Evolutionary conservation across 2,113 vertebrate species (phyloP).

Genomic region (Gasterosteus nipponicus): DNA sequence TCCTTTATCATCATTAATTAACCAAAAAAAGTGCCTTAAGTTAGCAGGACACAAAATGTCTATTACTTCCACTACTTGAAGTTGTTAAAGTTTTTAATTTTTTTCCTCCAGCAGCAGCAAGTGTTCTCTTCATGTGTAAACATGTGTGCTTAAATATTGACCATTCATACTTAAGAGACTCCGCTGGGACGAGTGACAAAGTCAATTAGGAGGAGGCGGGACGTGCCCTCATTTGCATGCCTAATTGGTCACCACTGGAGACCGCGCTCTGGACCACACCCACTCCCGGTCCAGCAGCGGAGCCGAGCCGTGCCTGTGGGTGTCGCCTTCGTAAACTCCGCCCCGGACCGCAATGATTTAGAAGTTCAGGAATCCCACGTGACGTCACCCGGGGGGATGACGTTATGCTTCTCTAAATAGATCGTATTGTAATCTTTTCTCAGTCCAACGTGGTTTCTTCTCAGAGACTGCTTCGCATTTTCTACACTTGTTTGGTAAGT

Average conservation of each 20-base stretch:
- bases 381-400: conserved; percentile 96
- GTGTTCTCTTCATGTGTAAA: neutral
- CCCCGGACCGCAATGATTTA: conserved; percentile 97
- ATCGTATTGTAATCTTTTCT: conserved; percentile 99
- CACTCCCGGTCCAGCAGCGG: conserved; percentile 48
- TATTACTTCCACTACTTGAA: neutral
- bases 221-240: conserved; percentile 21
- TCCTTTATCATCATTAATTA: neutral
- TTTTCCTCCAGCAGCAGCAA: neutral
- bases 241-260: conserved; percentile 19
- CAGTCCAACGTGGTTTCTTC: conserved; percentile 99
- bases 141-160: neutral
- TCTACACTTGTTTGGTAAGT: conserved; percentile 97
- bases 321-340: conserved; percentile 56
- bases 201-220: neutral
- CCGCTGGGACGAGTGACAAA: neutral
- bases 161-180: neutral
- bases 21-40: neutral
- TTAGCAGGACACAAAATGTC: neutral
- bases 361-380: conserved; percentile 99
- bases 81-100: neutral
- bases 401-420: conserved; percentile 99
- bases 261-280: conserved; percentile 58
- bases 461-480: conserved; percentile 89
- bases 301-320: conserved; percentile 53